Evolutionary conservation across 2,888 invertebrate genomes (phyloP).

Genomic region (Tanaodytes sp.): DNA sequence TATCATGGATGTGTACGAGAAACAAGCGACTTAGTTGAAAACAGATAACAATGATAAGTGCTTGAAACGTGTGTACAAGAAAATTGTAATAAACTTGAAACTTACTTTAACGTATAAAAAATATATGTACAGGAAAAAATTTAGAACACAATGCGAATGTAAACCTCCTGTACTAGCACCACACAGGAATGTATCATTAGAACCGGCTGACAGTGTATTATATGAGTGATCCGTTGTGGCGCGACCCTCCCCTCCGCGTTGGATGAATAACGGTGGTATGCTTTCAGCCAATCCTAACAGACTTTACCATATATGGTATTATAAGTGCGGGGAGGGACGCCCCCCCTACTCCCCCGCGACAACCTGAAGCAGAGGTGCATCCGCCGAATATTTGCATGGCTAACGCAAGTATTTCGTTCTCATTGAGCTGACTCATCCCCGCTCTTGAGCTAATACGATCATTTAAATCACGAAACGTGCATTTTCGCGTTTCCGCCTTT

Average conservation of each 20-base stretch:
- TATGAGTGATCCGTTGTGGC: constrained; percentile 65
- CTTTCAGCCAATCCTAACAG: constrained; percentile 79
- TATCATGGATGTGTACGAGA: too few relatives aligned
- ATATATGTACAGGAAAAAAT: constrained; percentile 67
- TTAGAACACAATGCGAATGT: constrained; percentile 61
- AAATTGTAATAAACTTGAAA: too few relatives aligned
- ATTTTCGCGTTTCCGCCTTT: constrained; percentile 22
- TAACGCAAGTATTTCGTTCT: constrained; percentile 20
- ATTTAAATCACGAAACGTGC: constrained; percentile 49
- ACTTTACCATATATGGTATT: constrained; percentile 88
- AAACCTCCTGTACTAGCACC: constrained; percentile 65
- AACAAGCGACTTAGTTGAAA: too few relatives aligned
- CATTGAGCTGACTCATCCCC: constrained; percentile 46
- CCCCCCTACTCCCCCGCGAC: constrained; percentile 59
- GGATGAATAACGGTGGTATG: constrained; percentile 70
- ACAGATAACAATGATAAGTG: too few relatives aligned
- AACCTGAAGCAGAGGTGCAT: constrained; percentile 37
- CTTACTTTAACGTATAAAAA: constrained; percentile 64
- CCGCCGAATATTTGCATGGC: constrained; percentile 42
- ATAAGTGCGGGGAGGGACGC: constrained; percentile 74
- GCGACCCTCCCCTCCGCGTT: constrained; percentile 59
- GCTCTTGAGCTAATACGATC: constrained; percentile 43
- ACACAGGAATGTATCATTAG: constrained; percentile 69
- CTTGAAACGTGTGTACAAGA: too few relatives aligned
- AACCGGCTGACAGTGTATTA: constrained; percentile 68